Percentiles rank a stretch among this genome's conserved stretches.
Conservation (phyloP, 37 sponge, comb jelly and placozoan species). For the Cladorhizidae sp. region DNA sequence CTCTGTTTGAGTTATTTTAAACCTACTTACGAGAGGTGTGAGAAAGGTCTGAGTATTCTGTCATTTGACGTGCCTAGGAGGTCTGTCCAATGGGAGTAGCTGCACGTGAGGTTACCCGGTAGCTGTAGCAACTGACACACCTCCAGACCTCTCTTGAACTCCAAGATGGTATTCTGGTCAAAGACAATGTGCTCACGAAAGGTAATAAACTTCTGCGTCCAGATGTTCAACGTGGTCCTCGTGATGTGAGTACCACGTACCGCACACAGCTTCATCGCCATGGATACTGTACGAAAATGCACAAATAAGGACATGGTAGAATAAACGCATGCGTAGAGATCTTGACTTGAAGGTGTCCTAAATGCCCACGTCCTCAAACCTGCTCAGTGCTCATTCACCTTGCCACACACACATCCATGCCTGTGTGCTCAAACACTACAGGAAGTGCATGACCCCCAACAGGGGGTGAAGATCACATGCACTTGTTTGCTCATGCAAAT, state of each 20-base stretch:
- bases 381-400: too few species aligned
- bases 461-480: too few species aligned
- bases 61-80: constrained; percentile 2
- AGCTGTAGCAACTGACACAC: constrained; percentile 13
- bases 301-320: background rate
- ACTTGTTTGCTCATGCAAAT: too few species aligned
- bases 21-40: constrained; percentile 13
- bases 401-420: too few species aligned
- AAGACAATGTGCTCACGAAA: background rate
- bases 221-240: background rate
- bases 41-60: background rate
- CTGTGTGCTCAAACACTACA: too few species aligned
- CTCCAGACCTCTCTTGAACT: constrained; percentile 22
- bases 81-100: background rate
- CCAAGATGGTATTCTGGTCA: background rate
- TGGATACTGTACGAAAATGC: constrained; percentile 19
- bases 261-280: constrained; percentile 14
- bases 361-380: too few species aligned
- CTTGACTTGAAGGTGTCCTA: too few species aligned
- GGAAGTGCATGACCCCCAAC: too few species aligned
- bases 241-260: background rate
- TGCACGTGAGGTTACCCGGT: constrained; percentile 10
- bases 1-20: too few species aligned
- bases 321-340: too few species aligned
- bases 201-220: background rate